phyloP scores from a whole-genome alignment of 2,888 invertebrate species.

The Cheilosia soror region DNA sequence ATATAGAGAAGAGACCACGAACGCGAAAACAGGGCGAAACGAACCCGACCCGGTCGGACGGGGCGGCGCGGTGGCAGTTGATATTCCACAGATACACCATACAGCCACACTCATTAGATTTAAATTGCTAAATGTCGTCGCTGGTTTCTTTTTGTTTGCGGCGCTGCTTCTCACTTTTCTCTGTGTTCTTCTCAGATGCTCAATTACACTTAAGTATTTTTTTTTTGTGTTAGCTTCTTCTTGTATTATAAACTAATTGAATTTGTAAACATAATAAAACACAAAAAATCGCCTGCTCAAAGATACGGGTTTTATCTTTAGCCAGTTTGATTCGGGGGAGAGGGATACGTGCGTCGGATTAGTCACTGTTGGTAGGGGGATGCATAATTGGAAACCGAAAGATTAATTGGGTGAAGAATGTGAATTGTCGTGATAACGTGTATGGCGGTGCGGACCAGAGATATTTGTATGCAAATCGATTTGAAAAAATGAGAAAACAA shows the following conservation, averaged over 20 bases:
- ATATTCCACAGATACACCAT: constrained; percentile 40
- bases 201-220: constrained; percentile 45
- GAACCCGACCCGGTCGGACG: too few species aligned
- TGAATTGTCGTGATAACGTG: background rate
- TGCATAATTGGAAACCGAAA: constrained; percentile 11
- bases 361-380: constrained; percentile 35
- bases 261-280: constrained; percentile 53
- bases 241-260: constrained; percentile 51
- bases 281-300: constrained; percentile 2
- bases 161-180: background rate
- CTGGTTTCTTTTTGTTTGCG: background rate
- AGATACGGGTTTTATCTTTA: constrained; percentile 30
- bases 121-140: constrained; percentile 38
- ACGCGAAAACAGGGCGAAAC: background rate
- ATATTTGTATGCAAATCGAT: background rate
- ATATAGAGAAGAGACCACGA: background rate
- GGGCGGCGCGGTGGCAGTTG: constrained; percentile 2
- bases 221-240: too few species aligned
- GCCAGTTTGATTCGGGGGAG: background rate
- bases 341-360: constrained; percentile 12
- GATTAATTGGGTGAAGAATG: background rate
- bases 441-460: background rate
- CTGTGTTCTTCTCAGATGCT: constrained; percentile 35
- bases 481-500: background rate
- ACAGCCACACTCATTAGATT: constrained; percentile 35